These are phyloP conservation scores for Latheticus oryzae DNA, from an alignment of 2,888 invertebrate species.

Conservation along the genomic window DNA sequence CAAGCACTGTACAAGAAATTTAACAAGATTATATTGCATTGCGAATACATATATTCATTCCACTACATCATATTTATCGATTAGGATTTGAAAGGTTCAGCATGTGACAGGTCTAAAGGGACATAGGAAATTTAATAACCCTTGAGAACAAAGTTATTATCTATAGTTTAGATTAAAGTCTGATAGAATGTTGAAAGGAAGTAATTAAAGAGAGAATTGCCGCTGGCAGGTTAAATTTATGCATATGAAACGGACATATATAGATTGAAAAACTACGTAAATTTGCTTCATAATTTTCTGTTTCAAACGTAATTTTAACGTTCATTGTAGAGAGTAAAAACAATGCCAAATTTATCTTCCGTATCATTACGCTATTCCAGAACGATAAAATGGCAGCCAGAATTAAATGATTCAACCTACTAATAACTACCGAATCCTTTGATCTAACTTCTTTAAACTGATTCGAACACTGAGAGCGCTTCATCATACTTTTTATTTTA, in stretches of 20 bases:
- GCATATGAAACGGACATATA: slow-evolving; percentile 1
- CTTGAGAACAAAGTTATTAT: slow-evolving; percentile 19
- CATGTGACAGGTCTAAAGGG: slow-evolving; percentile 20
- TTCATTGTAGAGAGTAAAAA: too few relatives aligned
- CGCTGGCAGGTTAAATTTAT: slow-evolving; percentile 4
- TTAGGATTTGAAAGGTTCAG: slow-evolving; percentile 20
- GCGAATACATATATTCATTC: slow-evolving; percentile 9
- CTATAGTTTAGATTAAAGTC: slow-evolving; percentile 24
- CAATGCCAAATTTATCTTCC: slow-evolving; percentile 13
- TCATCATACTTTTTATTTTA: background rate
- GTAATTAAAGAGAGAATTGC: slow-evolving; percentile 27
- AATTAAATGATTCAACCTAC: slow-evolving; percentile 11
- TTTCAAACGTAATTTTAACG: slow-evolving; percentile 1
- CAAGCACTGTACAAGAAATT: slow-evolving; percentile 16
- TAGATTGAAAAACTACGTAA: too few relatives aligned
- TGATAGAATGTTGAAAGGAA: slow-evolving; percentile 17
- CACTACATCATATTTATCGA: slow-evolving; percentile 29
- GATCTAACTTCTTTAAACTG: slow-evolving; percentile 4
- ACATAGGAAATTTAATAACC: slow-evolving; percentile 36
- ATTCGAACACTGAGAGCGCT: background rate
- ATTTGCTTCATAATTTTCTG: slow-evolving; percentile 7
- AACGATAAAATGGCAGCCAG: slow-evolving; percentile 11
- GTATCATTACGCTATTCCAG: background rate
- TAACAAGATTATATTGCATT: slow-evolving; percentile 24
- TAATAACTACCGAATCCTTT: too few relatives aligned